Evolutionary conservation across 2,888 invertebrate genomes (phyloP).

Genomic region (Bombyx huttoni): DNA sequence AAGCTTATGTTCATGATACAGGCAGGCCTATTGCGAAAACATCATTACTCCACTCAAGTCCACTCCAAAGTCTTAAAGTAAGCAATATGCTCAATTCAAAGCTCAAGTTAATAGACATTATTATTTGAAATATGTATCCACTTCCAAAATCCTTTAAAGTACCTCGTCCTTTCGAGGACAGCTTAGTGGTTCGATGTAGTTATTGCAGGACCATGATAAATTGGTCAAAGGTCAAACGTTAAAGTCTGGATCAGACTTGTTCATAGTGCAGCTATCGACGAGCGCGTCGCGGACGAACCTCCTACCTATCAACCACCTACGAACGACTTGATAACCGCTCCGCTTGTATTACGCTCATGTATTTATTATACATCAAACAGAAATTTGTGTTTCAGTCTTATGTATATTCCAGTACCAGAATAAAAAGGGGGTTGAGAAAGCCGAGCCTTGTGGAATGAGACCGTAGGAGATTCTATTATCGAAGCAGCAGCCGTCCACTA

Average conservation of each 20-base stretch:
- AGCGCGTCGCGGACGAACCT: background rate
- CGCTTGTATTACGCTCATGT: background rate
- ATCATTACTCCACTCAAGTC: no score
- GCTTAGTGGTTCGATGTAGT: constrained; percentile 6
- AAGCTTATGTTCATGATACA: no score
- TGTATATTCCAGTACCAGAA: background rate
- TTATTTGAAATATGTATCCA: no score
- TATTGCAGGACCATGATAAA: constrained; percentile 13
- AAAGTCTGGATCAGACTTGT: constrained; percentile 9
- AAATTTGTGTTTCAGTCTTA: background rate
- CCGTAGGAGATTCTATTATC: no score
- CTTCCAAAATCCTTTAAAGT: no score
- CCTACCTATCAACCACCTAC: background rate
- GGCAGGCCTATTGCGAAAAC: no score
- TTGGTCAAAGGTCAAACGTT: constrained; percentile 33
- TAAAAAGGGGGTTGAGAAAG: background rate
- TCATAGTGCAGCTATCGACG: background rate
- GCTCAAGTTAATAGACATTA: no score
- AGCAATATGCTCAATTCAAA: no score
- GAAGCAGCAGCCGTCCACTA: no score
- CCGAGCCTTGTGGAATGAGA: background rate
- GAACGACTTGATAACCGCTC: background rate
- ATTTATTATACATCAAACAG: background rate
- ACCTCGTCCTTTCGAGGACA: constrained; percentile 7
- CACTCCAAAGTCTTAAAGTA: no score